Evolutionary conservation across 2,888 invertebrate genomes (phyloP), one percentile per base, ranked within the genome.

Genomic region (Acheta domesticus): DNA sequence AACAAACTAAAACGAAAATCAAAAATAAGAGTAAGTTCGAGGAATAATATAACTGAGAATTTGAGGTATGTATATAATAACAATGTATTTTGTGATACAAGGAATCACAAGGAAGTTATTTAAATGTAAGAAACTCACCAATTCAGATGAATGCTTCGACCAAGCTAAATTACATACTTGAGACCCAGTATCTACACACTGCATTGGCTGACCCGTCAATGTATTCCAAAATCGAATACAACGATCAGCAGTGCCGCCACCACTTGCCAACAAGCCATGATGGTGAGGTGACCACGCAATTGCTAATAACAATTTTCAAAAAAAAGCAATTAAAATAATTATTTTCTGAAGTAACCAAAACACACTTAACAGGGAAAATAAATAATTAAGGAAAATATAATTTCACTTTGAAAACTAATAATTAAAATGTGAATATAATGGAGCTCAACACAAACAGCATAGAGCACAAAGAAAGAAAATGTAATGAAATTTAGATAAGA

Each of bases 231-330:
- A 99, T 23, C 97, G 91, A 82, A 98, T 97, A 86, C 96, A 97
- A 48, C 98, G 89, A 88, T 99, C 99, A 0, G 98, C 99, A 0
- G 99, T 99, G n/a, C 99, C 99, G n/a, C 99, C 99, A 76, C 99
- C 99, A 74, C 96, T 96, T 0, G 98, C 98, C 81, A 99, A 87
- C 78, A 99, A 89, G 0, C 98, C 98, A 88, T 98, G 98, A 87
- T 98, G 98, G 89, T 99, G 98, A 0, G 99, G 98, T 2, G 98
- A 98, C 99, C 99, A 99, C 36, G 99, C 98, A 83, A 99, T 97
- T 0, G 99, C 99, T 86, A 80, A 48, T 79, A 79, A 73, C 77
- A 80, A 77, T 8, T 36, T 5, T 8, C 1, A 5, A 5, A 36
- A 36, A 36, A 36, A 1, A 36, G 36, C 36, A 36, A 36, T 36